A percentile compares a stretch with the other conserved stretches of the same genome.
Conservation (phyloP, 2,113 vertebrate genomes). For the Alethe castanea region DNA sequence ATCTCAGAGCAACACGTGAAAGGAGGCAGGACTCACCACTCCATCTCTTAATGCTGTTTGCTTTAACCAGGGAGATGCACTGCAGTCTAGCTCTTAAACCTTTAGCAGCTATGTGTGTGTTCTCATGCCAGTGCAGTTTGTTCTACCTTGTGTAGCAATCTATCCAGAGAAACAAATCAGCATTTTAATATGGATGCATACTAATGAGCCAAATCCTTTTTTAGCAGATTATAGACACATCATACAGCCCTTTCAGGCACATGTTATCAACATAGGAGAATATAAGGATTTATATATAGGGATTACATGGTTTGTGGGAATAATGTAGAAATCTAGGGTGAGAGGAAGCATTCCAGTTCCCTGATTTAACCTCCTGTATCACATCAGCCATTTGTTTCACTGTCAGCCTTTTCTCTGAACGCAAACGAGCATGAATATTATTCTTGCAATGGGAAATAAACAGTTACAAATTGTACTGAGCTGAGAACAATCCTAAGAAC, state of each 20-base stretch:
- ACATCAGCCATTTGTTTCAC: not conserved
- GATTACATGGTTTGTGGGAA: not conserved
- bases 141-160: not conserved
- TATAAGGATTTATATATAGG: not conserved
- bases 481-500: not conserved
- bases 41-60: not conserved
- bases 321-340: not conserved
- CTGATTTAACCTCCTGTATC: not conserved
- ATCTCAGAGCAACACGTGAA: not conserved
- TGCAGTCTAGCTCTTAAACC: not conserved
- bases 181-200: not conserved
- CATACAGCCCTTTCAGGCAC: not conserved
- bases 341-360: not conserved
- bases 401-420: not conserved
- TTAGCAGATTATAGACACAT: not conserved
- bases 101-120: not conserved
- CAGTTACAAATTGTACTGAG: not conserved
- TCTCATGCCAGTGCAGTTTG: not conserved
- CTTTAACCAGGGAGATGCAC: not conserved
- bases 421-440: not conserved
- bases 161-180: not conserved
- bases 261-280: not conserved
- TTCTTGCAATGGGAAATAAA: not conserved
- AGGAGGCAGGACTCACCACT: not conserved
- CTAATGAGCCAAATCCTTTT: not conserved